phyloP scores from a whole-genome alignment of 2,113 vertebrate genomes.

The Setophaga kirtlandii region DNA sequence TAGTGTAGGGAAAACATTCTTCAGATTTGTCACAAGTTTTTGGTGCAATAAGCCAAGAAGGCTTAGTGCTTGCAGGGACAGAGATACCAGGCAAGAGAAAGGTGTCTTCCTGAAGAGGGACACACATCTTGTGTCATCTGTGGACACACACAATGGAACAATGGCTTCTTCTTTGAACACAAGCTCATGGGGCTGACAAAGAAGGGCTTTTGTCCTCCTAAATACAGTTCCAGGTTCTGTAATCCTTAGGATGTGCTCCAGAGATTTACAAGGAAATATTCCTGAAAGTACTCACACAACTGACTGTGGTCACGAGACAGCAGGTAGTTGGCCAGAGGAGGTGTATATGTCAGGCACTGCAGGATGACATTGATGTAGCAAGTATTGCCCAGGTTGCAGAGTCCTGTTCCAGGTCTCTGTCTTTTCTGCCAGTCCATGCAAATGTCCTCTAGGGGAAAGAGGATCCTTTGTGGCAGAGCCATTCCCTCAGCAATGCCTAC shows the following conservation, averaged over 20 bases:
- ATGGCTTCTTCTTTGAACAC: not conserved
- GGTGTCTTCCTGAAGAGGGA: not conserved
- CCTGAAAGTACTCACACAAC: not conserved
- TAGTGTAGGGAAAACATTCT: not conserved
- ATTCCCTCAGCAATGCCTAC: constrained; percentile 79
- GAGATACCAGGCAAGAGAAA: not conserved
- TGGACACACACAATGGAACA: not conserved
- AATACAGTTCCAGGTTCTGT: not conserved
- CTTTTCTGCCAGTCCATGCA: constrained; percentile 86
- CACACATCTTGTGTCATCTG: not conserved
- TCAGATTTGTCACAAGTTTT: not conserved
- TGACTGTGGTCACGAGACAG: not conserved
- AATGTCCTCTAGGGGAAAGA: constrained; percentile 85
- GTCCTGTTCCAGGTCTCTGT: constrained; percentile 87
- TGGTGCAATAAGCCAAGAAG: not conserved
- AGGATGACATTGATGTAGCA: constrained; percentile 91
- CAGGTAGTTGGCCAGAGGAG: constrained; percentile 64
- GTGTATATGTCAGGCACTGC: constrained; percentile 91
- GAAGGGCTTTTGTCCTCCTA: not conserved
- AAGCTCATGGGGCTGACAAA: not conserved
- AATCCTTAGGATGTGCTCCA: not conserved
- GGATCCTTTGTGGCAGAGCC: constrained; percentile 82
- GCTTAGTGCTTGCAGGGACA: not conserved
- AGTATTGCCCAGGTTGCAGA: constrained; percentile 89
- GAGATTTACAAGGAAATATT: not conserved